These are phyloP conservation scores for Thymelicus sylvestris DNA, from an alignment of 2,888 invertebrate species.

Conservation along the genomic window DNA sequence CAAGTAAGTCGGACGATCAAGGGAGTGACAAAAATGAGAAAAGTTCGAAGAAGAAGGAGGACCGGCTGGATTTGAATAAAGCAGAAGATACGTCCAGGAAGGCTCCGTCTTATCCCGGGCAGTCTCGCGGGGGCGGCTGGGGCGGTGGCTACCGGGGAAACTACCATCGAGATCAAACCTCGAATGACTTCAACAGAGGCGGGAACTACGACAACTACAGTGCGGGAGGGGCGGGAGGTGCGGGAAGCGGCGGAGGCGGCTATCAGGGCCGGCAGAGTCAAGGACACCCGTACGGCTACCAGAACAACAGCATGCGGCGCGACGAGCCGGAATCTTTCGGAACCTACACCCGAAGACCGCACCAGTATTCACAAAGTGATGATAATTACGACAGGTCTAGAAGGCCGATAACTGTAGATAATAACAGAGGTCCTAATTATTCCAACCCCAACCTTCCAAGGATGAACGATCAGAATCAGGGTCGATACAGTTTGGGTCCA, in stretches of 20 bases:
- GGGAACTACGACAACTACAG: conserved; percentile 47
- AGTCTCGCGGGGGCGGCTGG: conserved; percentile 81
- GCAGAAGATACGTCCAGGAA: conserved; percentile 66
- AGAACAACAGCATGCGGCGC: conserved; percentile 50
- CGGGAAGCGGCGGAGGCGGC: conserved; percentile 44
- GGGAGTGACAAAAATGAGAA: conserved; percentile 11
- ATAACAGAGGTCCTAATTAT: conserved; percentile 42
- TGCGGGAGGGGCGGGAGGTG: conserved; percentile 4
- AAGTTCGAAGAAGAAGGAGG: conserved; percentile 37
- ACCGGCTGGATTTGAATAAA: conserved; percentile 56
- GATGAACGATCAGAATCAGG: conserved; percentile 40
- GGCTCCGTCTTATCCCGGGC: conserved; percentile 87
- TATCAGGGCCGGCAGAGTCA: conserved; percentile 54
- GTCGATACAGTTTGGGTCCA: conserved; percentile 47
- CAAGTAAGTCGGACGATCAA: conserved; percentile 8
- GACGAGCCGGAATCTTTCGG: conserved; percentile 54
- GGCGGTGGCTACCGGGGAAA: conserved; percentile 72
- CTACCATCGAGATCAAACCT: conserved; percentile 58
- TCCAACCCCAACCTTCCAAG: conserved; percentile 36
- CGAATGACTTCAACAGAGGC: conserved; percentile 48
- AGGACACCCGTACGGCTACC: conserved; percentile 43
- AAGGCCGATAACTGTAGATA: conserved; percentile 39
- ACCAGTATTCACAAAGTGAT: conserved; percentile 53
- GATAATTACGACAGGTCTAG: conserved; percentile 50
- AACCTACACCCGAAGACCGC: conserved; percentile 60